A percentile compares a stretch with the other conserved stretches of the same genome.
phyloP scores from a whole-genome alignment of 2,113 vertebrate genomes.

The Tyto alba region DNA sequence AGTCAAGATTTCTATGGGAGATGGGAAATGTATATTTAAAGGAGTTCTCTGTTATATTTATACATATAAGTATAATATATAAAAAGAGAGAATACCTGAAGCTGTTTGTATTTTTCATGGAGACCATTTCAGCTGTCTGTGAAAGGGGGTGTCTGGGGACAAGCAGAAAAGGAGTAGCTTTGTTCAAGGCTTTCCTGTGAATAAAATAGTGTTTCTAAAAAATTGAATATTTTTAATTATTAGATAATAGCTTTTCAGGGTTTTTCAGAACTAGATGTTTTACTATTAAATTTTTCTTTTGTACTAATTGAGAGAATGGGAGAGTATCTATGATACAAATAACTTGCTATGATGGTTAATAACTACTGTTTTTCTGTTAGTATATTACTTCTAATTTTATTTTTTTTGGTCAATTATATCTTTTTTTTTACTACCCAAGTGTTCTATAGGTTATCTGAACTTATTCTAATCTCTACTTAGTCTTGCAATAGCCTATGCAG shows the following conservation, averaged over 20 bases:
- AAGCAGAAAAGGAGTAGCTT: fast-evolving
- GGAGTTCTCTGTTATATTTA: too few relatives aligned
- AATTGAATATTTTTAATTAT: fast-evolving
- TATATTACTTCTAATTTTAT: fast-evolving
- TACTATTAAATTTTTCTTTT: fast-evolving
- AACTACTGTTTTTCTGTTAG: fast-evolving
- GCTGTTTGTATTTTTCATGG: fast-evolving
- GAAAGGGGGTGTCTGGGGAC: fast-evolving
- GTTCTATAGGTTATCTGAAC: not conserved
- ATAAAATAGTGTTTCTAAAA: fast-evolving
- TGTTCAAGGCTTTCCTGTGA: not conserved
- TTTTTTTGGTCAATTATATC: not conserved
- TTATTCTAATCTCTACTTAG: not conserved
- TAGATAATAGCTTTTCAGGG: fast-evolving
- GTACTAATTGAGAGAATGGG: not conserved
- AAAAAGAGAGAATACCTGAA: not conserved
- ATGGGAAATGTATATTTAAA: too few relatives aligned
- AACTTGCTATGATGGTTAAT: not conserved
- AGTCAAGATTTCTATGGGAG: too few relatives aligned
- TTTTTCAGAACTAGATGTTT: not conserved
- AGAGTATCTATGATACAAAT: fast-evolving
- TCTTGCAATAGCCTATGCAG: too few relatives aligned
- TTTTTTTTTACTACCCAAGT: not conserved
- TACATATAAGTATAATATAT: too few relatives aligned
- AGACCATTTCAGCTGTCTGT: fast-evolving